A percentile compares a stretch with the other conserved stretches of the same genome.
phyloP scores from a whole-genome alignment of 2,888 invertebrate species.

The Drosophila flavopinicola region DNA sequence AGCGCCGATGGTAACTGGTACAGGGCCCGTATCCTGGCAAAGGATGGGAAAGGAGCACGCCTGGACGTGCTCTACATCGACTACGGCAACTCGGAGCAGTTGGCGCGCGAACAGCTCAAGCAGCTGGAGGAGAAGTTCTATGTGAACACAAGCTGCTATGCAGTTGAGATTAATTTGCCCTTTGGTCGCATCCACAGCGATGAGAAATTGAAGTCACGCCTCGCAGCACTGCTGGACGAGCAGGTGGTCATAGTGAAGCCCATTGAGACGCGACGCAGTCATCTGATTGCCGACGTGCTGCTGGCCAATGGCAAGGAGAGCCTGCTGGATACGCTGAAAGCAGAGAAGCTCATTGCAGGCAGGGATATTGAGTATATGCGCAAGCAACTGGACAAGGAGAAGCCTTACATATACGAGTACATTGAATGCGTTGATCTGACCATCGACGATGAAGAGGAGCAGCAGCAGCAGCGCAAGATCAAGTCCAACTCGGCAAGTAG shows the following conservation, averaged over 20 bases:
- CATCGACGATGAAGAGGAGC: conserved; percentile 79
- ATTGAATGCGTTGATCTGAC: conserved; percentile 83
- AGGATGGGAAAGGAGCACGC: conserved; percentile 75
- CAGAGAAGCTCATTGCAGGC: conserved; percentile 71
- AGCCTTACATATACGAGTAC: conserved; percentile 75
- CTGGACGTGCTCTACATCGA: conserved; percentile 87
- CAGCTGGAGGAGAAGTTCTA: conserved; percentile 85
- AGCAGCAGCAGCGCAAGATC: conserved; percentile 42
- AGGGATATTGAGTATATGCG: conserved; percentile 80
- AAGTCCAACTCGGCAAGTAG: conserved; percentile 28
- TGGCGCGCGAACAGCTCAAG: conserved; percentile 85
- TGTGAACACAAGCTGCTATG: conserved; percentile 80
- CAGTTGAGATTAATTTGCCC: conserved; percentile 82
- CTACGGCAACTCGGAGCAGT: conserved; percentile 88
- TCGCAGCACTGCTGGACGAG: conserved; percentile 55
- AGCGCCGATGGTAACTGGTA: conserved; percentile 90
- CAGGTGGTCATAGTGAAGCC: conserved; percentile 76
- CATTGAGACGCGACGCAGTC: conserved; percentile 78
- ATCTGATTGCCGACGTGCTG: conserved; percentile 79
- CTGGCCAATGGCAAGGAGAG: conserved; percentile 59
- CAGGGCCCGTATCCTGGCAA: conserved; percentile 86
- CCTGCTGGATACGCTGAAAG: conserved; percentile 73
- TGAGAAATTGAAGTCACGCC: conserved; percentile 60
- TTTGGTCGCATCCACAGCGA: conserved; percentile 54
- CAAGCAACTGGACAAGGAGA: conserved; percentile 80